Percentiles rank a stretch among this genome's conserved stretches.
These are phyloP conservation scores for Musca vetustissima DNA, from an alignment of 1,140 invertebrate species.

Conservation along the genomic window DNA sequence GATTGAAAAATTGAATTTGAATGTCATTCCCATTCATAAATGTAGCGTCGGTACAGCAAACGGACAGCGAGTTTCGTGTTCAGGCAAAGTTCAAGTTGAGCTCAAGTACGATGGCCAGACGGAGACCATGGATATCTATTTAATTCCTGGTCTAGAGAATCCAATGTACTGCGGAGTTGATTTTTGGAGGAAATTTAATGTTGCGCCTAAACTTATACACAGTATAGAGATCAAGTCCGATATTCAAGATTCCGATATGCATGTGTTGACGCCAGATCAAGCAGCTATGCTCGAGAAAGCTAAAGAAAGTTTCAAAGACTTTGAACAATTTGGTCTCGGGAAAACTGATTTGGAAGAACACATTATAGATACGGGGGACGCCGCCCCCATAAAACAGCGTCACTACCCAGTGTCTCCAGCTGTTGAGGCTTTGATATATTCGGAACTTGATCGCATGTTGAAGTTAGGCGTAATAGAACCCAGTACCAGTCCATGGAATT, in stretches of 20 bases:
- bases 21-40: not conserved
- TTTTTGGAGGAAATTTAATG: conserved; percentile 26
- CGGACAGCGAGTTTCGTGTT: too few relatives aligned
- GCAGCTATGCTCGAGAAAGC: not conserved
- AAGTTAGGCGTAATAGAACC: conserved; percentile 28
- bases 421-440: conserved; percentile 26
- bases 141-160: conserved; percentile 14
- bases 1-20: not conserved
- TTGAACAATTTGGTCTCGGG: conserved; percentile 35
- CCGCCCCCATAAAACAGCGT: conserved; percentile 37
- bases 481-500: conserved; percentile 35
- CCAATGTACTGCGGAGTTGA: conserved; percentile 10
- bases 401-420: conserved; percentile 36
- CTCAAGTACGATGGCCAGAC: not conserved
- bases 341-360: conserved; percentile 35
- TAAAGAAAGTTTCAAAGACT: conserved; percentile 28
- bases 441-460: conserved; percentile 38
- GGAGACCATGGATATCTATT: not conserved
- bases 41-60: conserved; percentile 9
- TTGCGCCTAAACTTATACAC: conserved; percentile 6
- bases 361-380: conserved; percentile 38
- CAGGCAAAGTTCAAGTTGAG: not conserved
- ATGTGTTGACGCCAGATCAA: not conserved
- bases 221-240: not conserved
- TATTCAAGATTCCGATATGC: not conserved